Evolutionary conservation across 37 sponge, comb jelly and placozoan genomes (phyloP).

Genomic region (Geodia barretti): DNA sequence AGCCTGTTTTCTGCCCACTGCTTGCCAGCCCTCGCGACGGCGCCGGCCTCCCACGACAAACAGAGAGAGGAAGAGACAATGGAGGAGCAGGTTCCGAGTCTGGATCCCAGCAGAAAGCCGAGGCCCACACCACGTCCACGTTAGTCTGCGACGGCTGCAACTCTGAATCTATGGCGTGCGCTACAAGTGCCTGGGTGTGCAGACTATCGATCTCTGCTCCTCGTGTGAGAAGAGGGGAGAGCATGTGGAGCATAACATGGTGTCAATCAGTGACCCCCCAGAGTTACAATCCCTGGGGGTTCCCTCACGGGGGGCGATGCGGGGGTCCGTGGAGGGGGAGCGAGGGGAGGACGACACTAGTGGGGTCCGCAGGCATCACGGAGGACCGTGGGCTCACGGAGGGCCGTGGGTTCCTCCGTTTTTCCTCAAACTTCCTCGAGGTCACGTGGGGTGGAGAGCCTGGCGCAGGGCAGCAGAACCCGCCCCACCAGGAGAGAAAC

Average conservation of each 20-base stretch:
- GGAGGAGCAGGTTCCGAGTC: not conserved
- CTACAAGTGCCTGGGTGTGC: constrained; percentile 70
- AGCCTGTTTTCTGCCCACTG: not conserved
- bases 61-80: not conserved
- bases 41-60: not conserved
- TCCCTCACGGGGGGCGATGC: not conserved
- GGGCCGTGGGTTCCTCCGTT: no score
- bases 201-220: constrained; percentile 75
- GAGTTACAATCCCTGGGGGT: constrained; percentile 36
- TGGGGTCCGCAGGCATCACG: not conserved
- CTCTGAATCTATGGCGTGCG: constrained; percentile 56
- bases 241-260: constrained; percentile 73
- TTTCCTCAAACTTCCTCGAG: no score
- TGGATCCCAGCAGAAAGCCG: no score
- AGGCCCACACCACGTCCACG: no score
- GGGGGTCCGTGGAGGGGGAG: not conserved
- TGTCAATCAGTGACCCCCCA: constrained; percentile 46
- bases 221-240: constrained; percentile 65
- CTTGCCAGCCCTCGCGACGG: no score
- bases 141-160: constrained; percentile 82
- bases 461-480: not conserved
- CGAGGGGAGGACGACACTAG: not conserved
- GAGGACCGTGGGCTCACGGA: not conserved
- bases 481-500: not conserved
- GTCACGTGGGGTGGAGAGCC: no score